These are phyloP conservation scores for Apodemus speciosus DNA, from an alignment of 2,113 vertebrate species.

Conservation along the genomic window DNA sequence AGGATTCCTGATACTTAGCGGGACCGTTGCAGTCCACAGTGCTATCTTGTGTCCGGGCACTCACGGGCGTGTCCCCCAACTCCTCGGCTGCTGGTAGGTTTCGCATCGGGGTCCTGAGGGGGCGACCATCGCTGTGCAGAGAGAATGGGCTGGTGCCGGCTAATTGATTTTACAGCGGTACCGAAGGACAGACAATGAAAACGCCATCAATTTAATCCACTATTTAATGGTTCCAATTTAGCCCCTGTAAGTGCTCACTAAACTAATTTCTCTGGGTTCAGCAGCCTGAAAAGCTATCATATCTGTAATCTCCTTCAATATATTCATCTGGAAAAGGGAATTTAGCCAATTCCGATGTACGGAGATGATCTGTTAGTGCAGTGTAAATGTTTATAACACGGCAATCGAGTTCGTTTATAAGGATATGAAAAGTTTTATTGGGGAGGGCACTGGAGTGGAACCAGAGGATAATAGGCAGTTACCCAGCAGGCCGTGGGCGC, in stretches of 20 bases:
- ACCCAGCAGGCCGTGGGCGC: slow-evolving; percentile 98
- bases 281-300: slow-evolving; percentile 99
- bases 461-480: slow-evolving; percentile 99
- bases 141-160: slow-evolving; percentile 99
- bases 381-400: slow-evolving; percentile 99
- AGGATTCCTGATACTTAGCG: background rate
- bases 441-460: slow-evolving; percentile 99
- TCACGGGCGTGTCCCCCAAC: slow-evolving; percentile 86
- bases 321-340: slow-evolving; percentile 99
- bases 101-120: slow-evolving; percentile 93
- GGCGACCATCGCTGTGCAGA: slow-evolving; percentile 97
- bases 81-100: slow-evolving; percentile 90
- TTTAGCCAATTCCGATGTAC: slow-evolving; percentile 99
- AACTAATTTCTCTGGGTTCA: slow-evolving; percentile 99
- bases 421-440: slow-evolving; percentile 99
- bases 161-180: slow-evolving; percentile 99
- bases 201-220: slow-evolving; percentile 99
- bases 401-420: slow-evolving; percentile 99
- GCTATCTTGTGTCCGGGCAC: slow-evolving; percentile 84
- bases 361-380: slow-evolving; percentile 99
- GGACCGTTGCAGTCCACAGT: background rate
- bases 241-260: slow-evolving; percentile 99
- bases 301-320: slow-evolving; percentile 99
- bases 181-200: slow-evolving; percentile 99
- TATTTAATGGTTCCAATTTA: slow-evolving; percentile 99